Evolutionary conservation across 1,140 invertebrate species (phyloP).

Genomic region (Cydia fagiglandana): DNA sequence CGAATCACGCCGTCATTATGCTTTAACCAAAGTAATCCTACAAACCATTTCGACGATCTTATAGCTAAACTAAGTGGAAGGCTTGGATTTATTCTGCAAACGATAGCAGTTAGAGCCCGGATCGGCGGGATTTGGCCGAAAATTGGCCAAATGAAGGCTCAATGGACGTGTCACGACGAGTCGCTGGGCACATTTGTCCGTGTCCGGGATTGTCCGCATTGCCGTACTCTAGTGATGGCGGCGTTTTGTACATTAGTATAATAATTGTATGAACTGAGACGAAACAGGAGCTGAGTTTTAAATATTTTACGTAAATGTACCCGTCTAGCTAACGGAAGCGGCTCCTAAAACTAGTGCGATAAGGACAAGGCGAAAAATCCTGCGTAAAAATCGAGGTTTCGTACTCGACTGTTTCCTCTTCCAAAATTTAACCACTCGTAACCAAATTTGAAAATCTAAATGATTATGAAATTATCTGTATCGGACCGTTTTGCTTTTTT

Average conservation of each 20-base stretch:
- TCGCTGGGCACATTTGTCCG: constrained; percentile 70
- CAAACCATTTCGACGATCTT: constrained; percentile 4
- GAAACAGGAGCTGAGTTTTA: too few relatives aligned
- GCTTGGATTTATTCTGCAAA: constrained; percentile 53
- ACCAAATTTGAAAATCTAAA: too few relatives aligned
- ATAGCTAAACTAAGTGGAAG: constrained; percentile 37
- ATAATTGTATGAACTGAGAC: not conserved
- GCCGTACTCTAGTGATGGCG: constrained; percentile 55
- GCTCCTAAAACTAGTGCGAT: too few relatives aligned
- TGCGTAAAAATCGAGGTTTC: too few relatives aligned
- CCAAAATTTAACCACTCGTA: too few relatives aligned
- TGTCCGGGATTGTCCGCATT: constrained; percentile 72
- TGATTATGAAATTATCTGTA: too few relatives aligned
- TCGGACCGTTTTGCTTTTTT: too few relatives aligned
- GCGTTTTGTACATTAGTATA: not conserved
- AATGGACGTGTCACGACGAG: constrained; percentile 72
- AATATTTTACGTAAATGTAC: too few relatives aligned
- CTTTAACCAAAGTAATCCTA: not conserved
- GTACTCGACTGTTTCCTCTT: too few relatives aligned
- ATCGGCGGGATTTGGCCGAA: constrained; percentile 70
- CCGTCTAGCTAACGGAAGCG: too few relatives aligned
- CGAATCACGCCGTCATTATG: too few relatives aligned
- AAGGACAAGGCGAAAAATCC: too few relatives aligned
- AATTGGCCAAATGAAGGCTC: constrained; percentile 75
- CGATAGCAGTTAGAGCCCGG: constrained; percentile 58